Conservation (phyloP, 2,888 invertebrate species). For the Apamea sordens region DNA sequence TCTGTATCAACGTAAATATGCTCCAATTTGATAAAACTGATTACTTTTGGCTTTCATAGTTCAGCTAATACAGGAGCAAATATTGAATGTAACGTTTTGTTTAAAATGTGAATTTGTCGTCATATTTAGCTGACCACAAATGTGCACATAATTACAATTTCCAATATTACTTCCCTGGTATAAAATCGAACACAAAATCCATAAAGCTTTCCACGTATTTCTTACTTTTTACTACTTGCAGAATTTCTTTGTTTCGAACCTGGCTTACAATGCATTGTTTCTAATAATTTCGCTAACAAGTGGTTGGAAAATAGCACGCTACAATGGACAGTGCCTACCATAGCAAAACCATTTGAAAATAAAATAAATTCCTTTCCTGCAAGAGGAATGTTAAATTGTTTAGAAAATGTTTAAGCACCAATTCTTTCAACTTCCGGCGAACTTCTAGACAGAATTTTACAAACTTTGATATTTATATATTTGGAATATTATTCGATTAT, state of each 20-base stretch:
- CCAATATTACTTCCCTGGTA: constrained; percentile 71
- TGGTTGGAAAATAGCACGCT: constrained; percentile 77
- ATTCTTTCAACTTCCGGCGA: constrained; percentile 35
- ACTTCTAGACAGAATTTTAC: constrained; percentile 18
- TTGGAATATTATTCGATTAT: constrained; percentile 42
- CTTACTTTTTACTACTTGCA: constrained; percentile 82
- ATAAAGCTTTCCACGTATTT: constrained; percentile 77
- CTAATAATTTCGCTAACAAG: constrained; percentile 85
- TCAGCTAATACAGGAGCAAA: constrained; percentile 59
- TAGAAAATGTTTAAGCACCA: constrained; percentile 37
- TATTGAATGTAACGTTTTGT: constrained; percentile 34
- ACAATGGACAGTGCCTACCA: constrained; percentile 76
- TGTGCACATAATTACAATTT: constrained; percentile 34
- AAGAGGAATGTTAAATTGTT: constrained; percentile 58
- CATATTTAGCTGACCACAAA: background rate
- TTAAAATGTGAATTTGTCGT: background rate
- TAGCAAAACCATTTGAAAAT: constrained; percentile 72
- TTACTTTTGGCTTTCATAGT: constrained; percentile 62
- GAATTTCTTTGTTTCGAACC: constrained; percentile 84
- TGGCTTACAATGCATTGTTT: constrained; percentile 82
- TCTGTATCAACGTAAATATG: constrained; percentile 68
- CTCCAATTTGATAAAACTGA: constrained; percentile 58
- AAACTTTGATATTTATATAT: constrained; percentile 28
- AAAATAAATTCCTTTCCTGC: constrained; percentile 70
- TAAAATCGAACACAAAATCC: constrained; percentile 71